Conservation (phyloP, 2,888 invertebrate genomes). For the Apamea monoglypha region DNA sequence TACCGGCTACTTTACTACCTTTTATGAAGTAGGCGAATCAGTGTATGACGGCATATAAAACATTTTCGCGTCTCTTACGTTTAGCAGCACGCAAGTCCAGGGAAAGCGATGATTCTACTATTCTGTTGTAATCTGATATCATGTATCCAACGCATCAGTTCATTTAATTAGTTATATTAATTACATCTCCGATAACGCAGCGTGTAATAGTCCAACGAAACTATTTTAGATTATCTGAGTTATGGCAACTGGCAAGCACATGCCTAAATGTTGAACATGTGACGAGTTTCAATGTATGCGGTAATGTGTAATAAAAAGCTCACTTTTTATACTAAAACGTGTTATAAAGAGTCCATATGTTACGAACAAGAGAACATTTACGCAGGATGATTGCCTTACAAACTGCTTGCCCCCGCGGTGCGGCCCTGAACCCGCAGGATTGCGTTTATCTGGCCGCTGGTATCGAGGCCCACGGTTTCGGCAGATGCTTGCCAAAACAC, state of each 20-base stretch:
- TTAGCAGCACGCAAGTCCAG: slow-evolving; percentile 31
- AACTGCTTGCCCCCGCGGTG: slow-evolving; percentile 74
- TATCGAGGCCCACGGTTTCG: slow-evolving; percentile 81
- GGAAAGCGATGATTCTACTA: slow-evolving; percentile 34
- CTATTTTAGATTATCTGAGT: slow-evolving; percentile 66
- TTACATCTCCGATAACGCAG: slow-evolving; percentile 61
- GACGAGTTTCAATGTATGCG: slow-evolving; percentile 75
- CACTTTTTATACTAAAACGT: slow-evolving; percentile 72
- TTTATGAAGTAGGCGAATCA: neutral
- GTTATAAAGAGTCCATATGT: slow-evolving; percentile 73
- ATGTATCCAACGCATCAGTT: slow-evolving; percentile 33
- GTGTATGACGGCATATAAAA: slow-evolving; percentile 27
- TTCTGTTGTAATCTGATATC: slow-evolving; percentile 53
- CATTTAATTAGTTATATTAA: slow-evolving; percentile 58
- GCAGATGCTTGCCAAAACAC: slow-evolving; percentile 85
- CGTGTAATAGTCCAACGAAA: slow-evolving; percentile 58
- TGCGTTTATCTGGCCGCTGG: slow-evolving; percentile 80
- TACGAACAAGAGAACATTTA: slow-evolving; percentile 71
- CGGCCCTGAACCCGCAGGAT: slow-evolving; percentile 83
- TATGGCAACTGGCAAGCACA: slow-evolving; percentile 70
- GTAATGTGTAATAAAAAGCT: slow-evolving; percentile 70
- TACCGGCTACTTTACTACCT: neutral
- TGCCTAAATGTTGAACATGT: slow-evolving; percentile 75
- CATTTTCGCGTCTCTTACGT: slow-evolving; percentile 13
- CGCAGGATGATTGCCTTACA: slow-evolving; percentile 75